Base-by-base conservation (phyloP, 2,113 vertebrate genomes). In the Setophaga coronata region DNA sequence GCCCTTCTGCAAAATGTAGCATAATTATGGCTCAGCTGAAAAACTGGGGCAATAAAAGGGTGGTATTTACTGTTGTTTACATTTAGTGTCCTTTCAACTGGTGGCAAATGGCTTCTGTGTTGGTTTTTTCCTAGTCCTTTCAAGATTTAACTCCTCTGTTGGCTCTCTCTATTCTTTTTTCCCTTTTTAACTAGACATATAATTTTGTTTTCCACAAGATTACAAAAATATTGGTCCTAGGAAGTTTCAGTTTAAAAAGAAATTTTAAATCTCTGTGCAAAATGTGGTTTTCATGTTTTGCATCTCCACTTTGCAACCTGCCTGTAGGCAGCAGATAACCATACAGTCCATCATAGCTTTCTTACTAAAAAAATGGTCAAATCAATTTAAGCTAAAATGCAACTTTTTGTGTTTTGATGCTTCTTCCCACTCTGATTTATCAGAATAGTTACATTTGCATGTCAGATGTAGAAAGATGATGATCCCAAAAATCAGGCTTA, bases 401-500 rank as follows among this genome's bases (percentile, higher is more conserved):
- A 69, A 54, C 73, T 54, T 77, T n/a, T 16, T 26, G 48, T 83
- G 50, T 87, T 91, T 90, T 90, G 71, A 42, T 77, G 36, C n/a
- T 24, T 13, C 65, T 95, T 87, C 76, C 36, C 88, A 47, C 74
- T 69, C 83, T 95, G 74, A 82, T 90, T 96, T 95, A 87, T 95
- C 71, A 73, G 80, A 71, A 53, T 45, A 79, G 70, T 64, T 90
- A 73, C 90, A 94, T 90, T 93, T 94, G 95, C 76, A 89, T 97
- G 87, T 82, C 87, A 92, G 61, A 96, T 91, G 78, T 48, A 89
- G 84, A 89, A 80, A 60, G 93, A 85, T 56, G 92, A 93, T 95
- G 83, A 94, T 93, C 94, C 89, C 72, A 45, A 78, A 96, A 96
- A 97, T 93, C 77, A 96, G 58, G n/a, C 93, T 97, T 97, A 84